phyloP scores from a whole-genome alignment of 2,888 invertebrate species.

The Scrobipalpa atriplicella region DNA sequence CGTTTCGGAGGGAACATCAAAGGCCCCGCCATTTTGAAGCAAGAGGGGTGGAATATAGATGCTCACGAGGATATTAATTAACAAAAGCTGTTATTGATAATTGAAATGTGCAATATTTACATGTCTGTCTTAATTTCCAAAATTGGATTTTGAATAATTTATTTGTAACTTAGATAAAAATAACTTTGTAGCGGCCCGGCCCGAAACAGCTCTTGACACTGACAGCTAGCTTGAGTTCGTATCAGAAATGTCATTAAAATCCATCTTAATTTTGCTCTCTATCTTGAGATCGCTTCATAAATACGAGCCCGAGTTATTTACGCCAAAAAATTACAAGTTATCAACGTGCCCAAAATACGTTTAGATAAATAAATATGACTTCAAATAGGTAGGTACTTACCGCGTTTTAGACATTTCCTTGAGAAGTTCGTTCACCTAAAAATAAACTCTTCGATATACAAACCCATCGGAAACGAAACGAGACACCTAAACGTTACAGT shows the following conservation, averaged over 20 bases:
- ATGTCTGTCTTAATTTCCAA: neutral
- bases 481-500: slow-evolving; percentile 42
- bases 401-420: neutral
- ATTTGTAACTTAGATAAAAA: too few species aligned
- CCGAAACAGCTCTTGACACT: too few species aligned
- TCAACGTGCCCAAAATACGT: neutral
- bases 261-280: too few species aligned
- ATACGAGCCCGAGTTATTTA: too few species aligned
- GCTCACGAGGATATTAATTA: slow-evolving; percentile 53
- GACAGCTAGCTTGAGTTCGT: too few species aligned
- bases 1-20: slow-evolving; percentile 55
- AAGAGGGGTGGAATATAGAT: slow-evolving; percentile 45
- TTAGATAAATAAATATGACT: neutral
- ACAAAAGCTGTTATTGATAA: slow-evolving; percentile 53
- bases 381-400: neutral
- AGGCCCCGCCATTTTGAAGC: slow-evolving; percentile 50
- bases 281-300: too few species aligned
- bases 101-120: slow-evolving; percentile 63
- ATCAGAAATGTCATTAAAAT: too few species aligned
- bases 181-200: too few species aligned
- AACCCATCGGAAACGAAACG: slow-evolving; percentile 33
- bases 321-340: too few species aligned
- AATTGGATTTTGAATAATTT: too few species aligned
- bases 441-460: slow-evolving; percentile 29
- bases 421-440: slow-evolving; percentile 35